phyloP scores from a whole-genome alignment of 2,888 invertebrate genomes.

The Chrysomela aeneicollis region DNA sequence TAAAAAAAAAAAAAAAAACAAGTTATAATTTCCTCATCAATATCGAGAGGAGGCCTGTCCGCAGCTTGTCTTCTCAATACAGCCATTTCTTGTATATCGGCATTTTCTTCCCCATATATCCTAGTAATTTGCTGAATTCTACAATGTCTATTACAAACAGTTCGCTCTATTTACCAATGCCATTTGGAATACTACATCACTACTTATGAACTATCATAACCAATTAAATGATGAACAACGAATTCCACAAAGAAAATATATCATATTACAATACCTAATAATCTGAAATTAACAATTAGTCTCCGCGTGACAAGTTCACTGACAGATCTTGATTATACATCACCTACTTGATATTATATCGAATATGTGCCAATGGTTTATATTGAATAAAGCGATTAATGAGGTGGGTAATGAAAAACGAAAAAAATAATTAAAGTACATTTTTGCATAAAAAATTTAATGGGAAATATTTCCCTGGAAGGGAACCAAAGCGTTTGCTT shows the following conservation, averaged over 20 bases:
- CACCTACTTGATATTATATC: slow-evolving; percentile 10
- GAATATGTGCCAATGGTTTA: slow-evolving; percentile 9
- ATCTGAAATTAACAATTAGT: slow-evolving; percentile 6
- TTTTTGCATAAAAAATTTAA: too few relatives aligned
- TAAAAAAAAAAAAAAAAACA: too few relatives aligned
- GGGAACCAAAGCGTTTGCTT: too few relatives aligned
- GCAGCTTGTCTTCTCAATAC: slow-evolving; percentile 8
- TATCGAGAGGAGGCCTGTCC: too few relatives aligned
- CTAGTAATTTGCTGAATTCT: slow-evolving; percentile 3
- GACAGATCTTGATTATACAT: slow-evolving; percentile 6
- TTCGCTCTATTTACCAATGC: too few relatives aligned
- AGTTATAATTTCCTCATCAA: neutral
- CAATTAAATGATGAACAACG: slow-evolving; percentile 9
- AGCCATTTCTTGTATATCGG: neutral
- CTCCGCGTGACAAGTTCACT: slow-evolving; percentile 6
- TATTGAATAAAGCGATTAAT: too few relatives aligned
- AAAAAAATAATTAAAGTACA: slow-evolving; percentile 3
- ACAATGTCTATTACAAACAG: neutral
- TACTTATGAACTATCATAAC: slow-evolving; percentile 3
- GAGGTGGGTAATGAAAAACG: neutral
- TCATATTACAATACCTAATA: too few relatives aligned
- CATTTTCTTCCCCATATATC: neutral
- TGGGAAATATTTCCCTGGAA: too few relatives aligned
- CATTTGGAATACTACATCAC: neutral
- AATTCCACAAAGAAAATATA: slow-evolving; percentile 6